Conservation (phyloP, 2,113 vertebrate genomes). For the Cranoglanis bouderius region DNA sequence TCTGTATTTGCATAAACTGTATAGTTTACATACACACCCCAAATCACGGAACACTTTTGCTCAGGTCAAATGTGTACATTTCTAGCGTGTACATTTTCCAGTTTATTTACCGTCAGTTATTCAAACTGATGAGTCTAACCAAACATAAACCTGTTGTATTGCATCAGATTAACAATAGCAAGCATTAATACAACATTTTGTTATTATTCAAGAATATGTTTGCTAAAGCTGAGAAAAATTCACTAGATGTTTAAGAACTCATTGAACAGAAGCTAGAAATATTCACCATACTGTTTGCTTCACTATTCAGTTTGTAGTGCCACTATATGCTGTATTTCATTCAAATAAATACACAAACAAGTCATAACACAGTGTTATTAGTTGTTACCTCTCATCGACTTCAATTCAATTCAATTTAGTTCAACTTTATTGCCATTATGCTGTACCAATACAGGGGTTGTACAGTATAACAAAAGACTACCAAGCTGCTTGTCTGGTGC, state of each 20-base stretch:
- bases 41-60: background rate
- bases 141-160: background rate
- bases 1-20: background rate
- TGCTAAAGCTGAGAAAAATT: background rate
- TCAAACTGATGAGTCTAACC: background rate
- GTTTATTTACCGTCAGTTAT: background rate
- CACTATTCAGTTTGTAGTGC: background rate
- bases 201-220: background rate
- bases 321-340: background rate
- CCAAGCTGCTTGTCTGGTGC: background rate
- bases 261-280: background rate
- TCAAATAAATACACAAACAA: background rate
- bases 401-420: background rate
- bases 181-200: background rate
- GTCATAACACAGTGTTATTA: background rate
- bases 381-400: background rate
- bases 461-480: background rate
- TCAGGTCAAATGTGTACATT: background rate
- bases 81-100: background rate
- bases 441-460: background rate
- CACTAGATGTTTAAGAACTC: background rate
- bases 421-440: background rate
- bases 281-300: background rate
- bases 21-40: background rate
- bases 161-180: background rate